Evolutionary conservation across 1,140 invertebrate genomes (phyloP), one percentile per base, ranked within the genome.

Genomic region (Drosophila teissieri): DNA sequence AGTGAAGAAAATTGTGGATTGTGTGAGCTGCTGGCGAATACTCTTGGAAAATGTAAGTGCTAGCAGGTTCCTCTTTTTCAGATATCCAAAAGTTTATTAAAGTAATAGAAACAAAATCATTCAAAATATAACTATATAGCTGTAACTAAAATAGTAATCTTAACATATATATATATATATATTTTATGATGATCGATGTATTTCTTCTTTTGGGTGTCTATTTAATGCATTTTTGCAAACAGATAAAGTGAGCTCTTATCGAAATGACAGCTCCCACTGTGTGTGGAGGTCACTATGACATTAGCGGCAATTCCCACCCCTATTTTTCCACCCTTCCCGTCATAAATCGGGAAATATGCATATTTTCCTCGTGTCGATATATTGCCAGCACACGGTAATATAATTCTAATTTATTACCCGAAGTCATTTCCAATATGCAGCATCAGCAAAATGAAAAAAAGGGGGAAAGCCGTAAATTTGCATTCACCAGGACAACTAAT

Each of bases 331-430:
- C n/a, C n/a, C n/a, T n/a, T 14, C 34, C 17, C 36, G 14, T 64
- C 67, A 40, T 56, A 56, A 49, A 45, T 64, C 64, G 67, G 48
- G 67, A 37, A 62, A 84, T 74, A 85, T 85, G 81, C 73, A 78
- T 80, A 86, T 85, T 69, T 73, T 48, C 17, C 49, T n/a, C 65
- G 42, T 77, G 63, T 78, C 82, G 86, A 80, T 73, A 70, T 65
- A 81, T 85, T 86, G 82, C 81, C 73, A 70, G 55, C 54, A 52
- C 55, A 63, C 58, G 60, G 52, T 53, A 63, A 60, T 45, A 65
- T 51, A 63, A 56, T 80, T 60, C 64, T 85, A 85, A 80, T 77
- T 80, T 85, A 84, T 84, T 62, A 61, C 73, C 51, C 64, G 51
- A 73, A 84, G 57, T 69, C 58, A 45, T 54, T 61, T 56, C 15